Base-by-base conservation (phyloP, 2,113 vertebrate genomes). In the Oncorhynchus tshawytscha region DNA sequence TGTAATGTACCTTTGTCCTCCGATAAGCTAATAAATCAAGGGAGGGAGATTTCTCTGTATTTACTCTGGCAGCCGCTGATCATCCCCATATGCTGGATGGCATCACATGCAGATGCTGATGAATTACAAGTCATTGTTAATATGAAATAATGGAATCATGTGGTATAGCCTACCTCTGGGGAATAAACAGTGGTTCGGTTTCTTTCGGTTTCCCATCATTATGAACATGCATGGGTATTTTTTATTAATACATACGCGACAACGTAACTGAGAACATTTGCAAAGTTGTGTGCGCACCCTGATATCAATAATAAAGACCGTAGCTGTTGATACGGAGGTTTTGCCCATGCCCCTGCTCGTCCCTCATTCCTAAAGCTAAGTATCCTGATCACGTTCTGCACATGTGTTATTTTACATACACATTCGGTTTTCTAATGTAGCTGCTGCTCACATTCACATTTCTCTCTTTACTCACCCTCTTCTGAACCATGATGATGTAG, bases 1-100 rank as follows among this genome's bases (percentile, higher is more conserved):
- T 76, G 80, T 81, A 79, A 81, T 76, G 78, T 91, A 87, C 88
- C 86, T 85, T 82, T 81, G 71, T 70, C 29, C 0, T 57, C 65
- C 82, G 84, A 81, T 80, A 76, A 84, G 84, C 78, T 79, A 87
- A 85, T 87, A 85, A 85, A 85, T 78, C 77, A 68, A 48, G 81
- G 72, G 81, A 85, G 29, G 73, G 72, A 45, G 71, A 22, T 84
- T 5, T 7, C 76, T 72, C 75, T 70, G 74, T 79, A 75, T 88
- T 87, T 84, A 78, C 76, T 74, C 75, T 81, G 75, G 67, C 73
- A 60, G 75, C 70, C 75, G 84, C 84, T 25, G 13, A 24, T 67
- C 25, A 3, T 67, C 65, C 65, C 65, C 65, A 67, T 27, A 27
- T 27, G 65, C 65, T 29, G 25, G 65, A 29, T 25, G 65, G 25